Evolutionary conservation across 2,113 vertebrate species (phyloP).

Genomic region (Jacana jacana): DNA sequence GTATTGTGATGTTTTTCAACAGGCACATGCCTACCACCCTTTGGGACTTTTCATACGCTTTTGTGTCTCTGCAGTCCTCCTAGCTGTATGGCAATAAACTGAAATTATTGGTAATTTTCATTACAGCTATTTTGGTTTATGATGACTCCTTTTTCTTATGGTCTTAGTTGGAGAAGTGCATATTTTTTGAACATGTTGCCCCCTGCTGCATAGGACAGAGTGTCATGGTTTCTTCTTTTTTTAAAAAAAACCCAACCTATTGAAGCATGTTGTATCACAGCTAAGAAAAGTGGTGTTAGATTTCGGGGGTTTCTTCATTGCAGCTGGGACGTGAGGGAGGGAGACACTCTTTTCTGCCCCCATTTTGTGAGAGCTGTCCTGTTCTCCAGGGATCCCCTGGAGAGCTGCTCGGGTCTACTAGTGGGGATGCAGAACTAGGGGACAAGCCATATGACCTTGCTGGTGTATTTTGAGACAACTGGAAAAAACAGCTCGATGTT

Average conservation of each 20-base stretch:
- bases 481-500: background rate
- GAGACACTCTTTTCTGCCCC: background rate
- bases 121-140: background rate
- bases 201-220: background rate
- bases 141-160: background rate
- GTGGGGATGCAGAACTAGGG: background rate
- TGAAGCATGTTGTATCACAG: background rate
- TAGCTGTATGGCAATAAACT: background rate
- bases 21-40: background rate
- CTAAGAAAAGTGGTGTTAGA: background rate
- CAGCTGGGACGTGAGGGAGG: background rate
- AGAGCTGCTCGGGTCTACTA: background rate
- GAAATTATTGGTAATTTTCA: background rate
- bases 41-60: background rate
- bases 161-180: background rate
- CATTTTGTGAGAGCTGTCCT: background rate
- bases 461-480: background rate
- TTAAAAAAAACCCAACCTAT: too few relatives aligned
- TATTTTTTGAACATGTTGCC: background rate
- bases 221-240: background rate
- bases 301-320: background rate
- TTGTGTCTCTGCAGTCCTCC: background rate
- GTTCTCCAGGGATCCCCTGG: background rate
- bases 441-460: background rate
- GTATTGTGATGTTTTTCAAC: background rate